A percentile compares a stretch with the other conserved stretches of the same genome.
Conservation (phyloP, 2,797 vertebrate genomes). For the Xenopus petersii region DNA sequence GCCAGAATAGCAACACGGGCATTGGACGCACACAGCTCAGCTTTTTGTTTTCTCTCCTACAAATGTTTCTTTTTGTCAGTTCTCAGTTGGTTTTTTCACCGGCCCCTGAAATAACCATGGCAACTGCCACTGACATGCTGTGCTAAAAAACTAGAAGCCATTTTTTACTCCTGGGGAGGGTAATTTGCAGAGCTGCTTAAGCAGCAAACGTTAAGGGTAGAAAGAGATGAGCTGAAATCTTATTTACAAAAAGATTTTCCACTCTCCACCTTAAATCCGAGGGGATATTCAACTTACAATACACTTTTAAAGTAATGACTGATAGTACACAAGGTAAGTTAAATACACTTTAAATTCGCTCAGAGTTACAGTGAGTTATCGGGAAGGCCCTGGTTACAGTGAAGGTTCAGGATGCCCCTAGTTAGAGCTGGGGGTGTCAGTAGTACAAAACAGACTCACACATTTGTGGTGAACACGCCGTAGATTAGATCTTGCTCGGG, state of each 20-base stretch:
- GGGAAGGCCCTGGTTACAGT: neutral
- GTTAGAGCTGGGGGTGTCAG: neutral
- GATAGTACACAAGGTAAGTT: too few relatives aligned
- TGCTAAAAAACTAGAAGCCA: neutral
- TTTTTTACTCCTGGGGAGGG: conserved; percentile 11
- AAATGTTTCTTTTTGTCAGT: neutral
- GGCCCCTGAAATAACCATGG: neutral
- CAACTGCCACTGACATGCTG: neutral
- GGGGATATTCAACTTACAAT: neutral
- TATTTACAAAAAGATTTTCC: neutral
- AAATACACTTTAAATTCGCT: too few relatives aligned
- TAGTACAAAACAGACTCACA: conserved; percentile 74
- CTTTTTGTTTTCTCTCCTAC: neutral
- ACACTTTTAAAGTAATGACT: too few relatives aligned
- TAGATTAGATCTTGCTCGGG: conserved; percentile 96
- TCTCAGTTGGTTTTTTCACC: neutral
- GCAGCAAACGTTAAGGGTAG: neutral
- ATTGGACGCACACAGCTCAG: neutral
- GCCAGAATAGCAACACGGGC: neutral
- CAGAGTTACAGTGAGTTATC: too few relatives aligned
- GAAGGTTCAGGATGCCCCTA: too few relatives aligned
- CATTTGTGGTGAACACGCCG: conserved; percentile 94
- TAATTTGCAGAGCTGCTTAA: conserved; percentile 11
- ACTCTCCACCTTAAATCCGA: too few relatives aligned
- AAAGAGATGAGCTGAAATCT: neutral